Base-by-base conservation (phyloP, 2,113 vertebrate genomes). In the Chlorodrepanis virens region DNA sequence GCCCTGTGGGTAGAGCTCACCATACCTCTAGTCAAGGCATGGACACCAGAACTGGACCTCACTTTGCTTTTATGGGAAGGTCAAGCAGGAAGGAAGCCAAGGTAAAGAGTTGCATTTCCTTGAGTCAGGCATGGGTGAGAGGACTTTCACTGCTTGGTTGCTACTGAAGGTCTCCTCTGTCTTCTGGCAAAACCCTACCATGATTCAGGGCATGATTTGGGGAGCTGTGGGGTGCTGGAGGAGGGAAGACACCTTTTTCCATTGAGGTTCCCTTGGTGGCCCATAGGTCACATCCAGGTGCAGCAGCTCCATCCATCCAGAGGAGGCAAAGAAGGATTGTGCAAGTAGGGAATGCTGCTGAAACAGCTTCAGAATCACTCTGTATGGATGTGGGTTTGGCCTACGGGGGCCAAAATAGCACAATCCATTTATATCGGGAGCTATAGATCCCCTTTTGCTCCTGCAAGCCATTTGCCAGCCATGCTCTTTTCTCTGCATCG, bases 291-390 rank as follows among this genome's bases (percentile, higher is more conserved):
- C 25, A 42, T 40, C 56, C 52, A 11, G 6, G 9, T 50, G 42
- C 31, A 64, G 54, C 64, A 75, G 47, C 52, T 74, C 59, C 22
- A 42, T 39, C 39, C 33, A 12, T 50, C 23, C 0, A 0, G 54
- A 74, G 45, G 47, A 86, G 71, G 49, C 15, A 54, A 65, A 40
- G 39, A 82, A 59, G 13, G 14, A 45, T 19, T 50, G 29, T 47
- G 31, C 28, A 61, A 76, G 22, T 24, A 33, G 16, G 0, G 0
- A 65, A 33, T 4, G 2, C 56, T 69, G 40, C 45, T 2, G 10
- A 20, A 47, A n/a, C 23, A 56, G n/a, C 27, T 84, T 68, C 39
- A 64, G 5, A 2, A 33, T 29, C 29, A 8, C 28, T 83, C n/a
- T n/a, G 4, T 16, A 3, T 20, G 14, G 50, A 39, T 88, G 39